These are phyloP conservation scores for Callinectes sapidus DNA, from an alignment of 2,888 invertebrate genomes.

Conservation along the genomic window DNA sequence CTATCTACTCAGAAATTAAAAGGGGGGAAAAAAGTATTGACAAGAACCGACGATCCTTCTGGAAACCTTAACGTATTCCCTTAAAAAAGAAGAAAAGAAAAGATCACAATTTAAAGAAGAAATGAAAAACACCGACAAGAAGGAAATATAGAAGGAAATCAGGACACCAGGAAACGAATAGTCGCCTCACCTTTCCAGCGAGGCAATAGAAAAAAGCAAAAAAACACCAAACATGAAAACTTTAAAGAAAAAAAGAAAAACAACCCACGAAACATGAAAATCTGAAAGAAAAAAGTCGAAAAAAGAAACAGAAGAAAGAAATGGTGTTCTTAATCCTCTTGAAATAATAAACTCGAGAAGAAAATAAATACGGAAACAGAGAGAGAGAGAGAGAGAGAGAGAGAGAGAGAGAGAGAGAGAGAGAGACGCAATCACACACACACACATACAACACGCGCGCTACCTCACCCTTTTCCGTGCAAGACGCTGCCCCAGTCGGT, in stretches of 20 bases:
- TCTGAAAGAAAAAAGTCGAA: not conserved
- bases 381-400: not conserved
- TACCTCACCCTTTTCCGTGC: conserved; percentile 86
- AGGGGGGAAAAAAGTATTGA: not conserved
- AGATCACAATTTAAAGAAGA: not conserved
- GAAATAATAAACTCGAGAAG: not conserved
- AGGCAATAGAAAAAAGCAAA: not conserved
- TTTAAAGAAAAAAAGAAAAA: not conserved
- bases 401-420: not conserved
- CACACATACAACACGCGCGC: too few relatives aligned
- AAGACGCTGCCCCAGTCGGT: conserved; percentile 86
- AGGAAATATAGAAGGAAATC: not conserved
- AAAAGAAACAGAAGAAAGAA: conserved; percentile 4
- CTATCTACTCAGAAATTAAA: not conserved
- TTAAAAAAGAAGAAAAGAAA: too few relatives aligned
- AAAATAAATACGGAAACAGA: not conserved
- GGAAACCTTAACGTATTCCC: not conserved
- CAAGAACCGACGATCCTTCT: not conserved
- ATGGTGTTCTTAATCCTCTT: not conserved
- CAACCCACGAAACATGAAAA: not conserved
- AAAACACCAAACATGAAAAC: not conserved
- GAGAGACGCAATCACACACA: not conserved
- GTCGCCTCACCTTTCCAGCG: not conserved
- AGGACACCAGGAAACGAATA: not conserved
- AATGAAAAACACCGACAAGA: not conserved